A percentile compares a stretch with the other conserved stretches of the same genome.
These are phyloP conservation scores for Anastatus disparis DNA, from an alignment of 1,140 invertebrate species.

Conservation along the genomic window DNA sequence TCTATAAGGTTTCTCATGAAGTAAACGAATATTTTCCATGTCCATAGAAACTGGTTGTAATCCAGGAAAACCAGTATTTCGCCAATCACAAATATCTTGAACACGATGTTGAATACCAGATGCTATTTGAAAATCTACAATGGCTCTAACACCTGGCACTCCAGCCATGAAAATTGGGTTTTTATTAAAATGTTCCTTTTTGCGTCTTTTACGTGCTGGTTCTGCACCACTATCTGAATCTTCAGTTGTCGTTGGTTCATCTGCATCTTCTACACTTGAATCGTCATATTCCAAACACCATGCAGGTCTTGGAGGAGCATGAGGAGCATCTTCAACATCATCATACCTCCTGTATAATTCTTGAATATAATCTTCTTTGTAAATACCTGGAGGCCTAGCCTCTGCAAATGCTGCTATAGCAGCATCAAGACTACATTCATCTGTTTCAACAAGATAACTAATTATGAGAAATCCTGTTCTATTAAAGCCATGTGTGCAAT, in stretches of 20 bases:
- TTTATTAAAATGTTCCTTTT: conserved; percentile 66
- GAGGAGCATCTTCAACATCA: conserved; percentile 76
- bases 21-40: conserved; percentile 79
- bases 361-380: conserved; percentile 80
- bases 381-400: conserved; percentile 79
- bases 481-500: conserved; percentile 99
- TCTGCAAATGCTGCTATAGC: conserved; percentile 82
- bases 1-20: conserved; percentile 86
- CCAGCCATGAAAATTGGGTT: conserved; percentile 84
- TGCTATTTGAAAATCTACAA: conserved; percentile 72
- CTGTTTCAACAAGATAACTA: conserved; percentile 87
- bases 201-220: conserved; percentile 53
- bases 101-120: conserved; percentile 79
- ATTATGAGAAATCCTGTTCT: conserved; percentile 95
- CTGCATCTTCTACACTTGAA: conserved; percentile 56
- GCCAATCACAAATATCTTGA: conserved; percentile 86
- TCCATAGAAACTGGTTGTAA: conserved; percentile 98
- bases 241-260: conserved; percentile 48
- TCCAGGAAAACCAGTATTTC: conserved; percentile 88
- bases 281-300: conserved; percentile 79
- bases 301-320: conserved; percentile 80
- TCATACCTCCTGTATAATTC: conserved; percentile 83
- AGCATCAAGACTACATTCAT: conserved; percentile 82
- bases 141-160: conserved; percentile 77
- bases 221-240: conserved; percentile 39